Percentiles rank a stretch among this genome's conserved stretches.
phyloP scores from a whole-genome alignment of 2,888 invertebrate species.

The Amphipyra berbera region DNA sequence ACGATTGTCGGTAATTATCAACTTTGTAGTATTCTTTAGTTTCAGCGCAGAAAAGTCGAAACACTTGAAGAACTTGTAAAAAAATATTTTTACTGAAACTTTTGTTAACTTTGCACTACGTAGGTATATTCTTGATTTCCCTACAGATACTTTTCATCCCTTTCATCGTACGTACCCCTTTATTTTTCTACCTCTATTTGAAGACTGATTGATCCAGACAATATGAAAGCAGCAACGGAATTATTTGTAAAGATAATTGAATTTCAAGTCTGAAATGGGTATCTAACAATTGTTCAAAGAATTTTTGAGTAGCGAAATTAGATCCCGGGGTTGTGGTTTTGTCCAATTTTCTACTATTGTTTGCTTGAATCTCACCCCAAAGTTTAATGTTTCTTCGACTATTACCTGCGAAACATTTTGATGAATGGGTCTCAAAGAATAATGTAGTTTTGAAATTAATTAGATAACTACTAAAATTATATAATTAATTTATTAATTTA shows the following conservation, averaged over 20 bases:
- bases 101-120: conserved; percentile 12
- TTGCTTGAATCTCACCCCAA: conserved; percentile 5
- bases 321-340: conserved; percentile 21
- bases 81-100: conserved; percentile 14
- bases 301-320: conserved; percentile 25
- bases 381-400: conserved; percentile 15
- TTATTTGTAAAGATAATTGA: conserved; percentile 34
- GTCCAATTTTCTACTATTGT: conserved; percentile 35
- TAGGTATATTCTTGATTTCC: conserved; percentile 37
- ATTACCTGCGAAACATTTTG: conserved; percentile 9
- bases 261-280: conserved; percentile 22
- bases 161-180: not conserved
- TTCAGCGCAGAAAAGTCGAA: too few species aligned
- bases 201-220: conserved; percentile 22
- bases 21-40: too few species aligned
- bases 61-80: too few species aligned
- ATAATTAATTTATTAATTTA: too few species aligned
- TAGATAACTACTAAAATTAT: not conserved
- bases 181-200: not conserved
- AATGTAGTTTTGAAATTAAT: not conserved
- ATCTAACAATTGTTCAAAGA: conserved; percentile 21
- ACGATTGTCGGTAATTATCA: too few species aligned
- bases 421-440: not conserved
- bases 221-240: conserved; percentile 9
- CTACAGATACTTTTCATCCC: conserved; percentile 10